Evolutionary conservation across 2,113 vertebrate species (phyloP).

Genomic region (Ageneiosus marmoratus): DNA sequence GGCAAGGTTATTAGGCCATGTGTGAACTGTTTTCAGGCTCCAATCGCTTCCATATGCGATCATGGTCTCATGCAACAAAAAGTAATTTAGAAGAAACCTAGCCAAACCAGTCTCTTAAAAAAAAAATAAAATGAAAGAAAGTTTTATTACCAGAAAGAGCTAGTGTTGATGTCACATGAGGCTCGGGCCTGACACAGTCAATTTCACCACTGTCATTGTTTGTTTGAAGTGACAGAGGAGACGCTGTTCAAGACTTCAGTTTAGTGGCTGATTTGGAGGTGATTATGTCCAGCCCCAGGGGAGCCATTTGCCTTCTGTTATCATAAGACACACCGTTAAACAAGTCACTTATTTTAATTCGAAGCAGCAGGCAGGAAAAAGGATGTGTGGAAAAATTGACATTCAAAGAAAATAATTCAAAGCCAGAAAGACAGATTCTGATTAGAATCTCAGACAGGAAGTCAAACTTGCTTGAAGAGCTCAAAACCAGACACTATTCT

Average conservation of each 20-base stretch:
- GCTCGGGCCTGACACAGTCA: background rate
- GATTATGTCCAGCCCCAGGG: constrained; percentile 53
- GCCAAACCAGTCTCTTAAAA: constrained; percentile 1
- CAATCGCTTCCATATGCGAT: constrained; percentile 51
- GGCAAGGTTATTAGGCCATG: constrained; percentile 49
- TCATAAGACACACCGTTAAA: constrained; percentile 60
- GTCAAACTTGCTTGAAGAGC: constrained; percentile 34
- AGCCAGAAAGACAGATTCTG: constrained; percentile 40
- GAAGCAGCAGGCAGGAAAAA: constrained; percentile 45
- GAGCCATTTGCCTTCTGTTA: constrained; percentile 64
- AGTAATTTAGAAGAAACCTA: constrained; percentile 23
- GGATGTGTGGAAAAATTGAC: constrained; percentile 36
- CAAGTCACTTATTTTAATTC: constrained; percentile 55
- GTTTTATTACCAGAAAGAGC: constrained; percentile 28
- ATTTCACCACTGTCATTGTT: background rate
- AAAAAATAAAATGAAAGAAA: background rate
- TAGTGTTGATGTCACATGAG: background rate
- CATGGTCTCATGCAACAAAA: constrained; percentile 41
- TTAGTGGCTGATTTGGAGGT: constrained; percentile 38
- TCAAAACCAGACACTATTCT: constrained; percentile 19
- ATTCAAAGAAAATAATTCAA: constrained; percentile 39
- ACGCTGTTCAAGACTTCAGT: constrained; percentile 5
- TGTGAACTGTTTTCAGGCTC: constrained; percentile 42
- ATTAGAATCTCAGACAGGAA: constrained; percentile 41
- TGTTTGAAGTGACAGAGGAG: constrained; percentile 12